Evolutionary conservation across 2,113 vertebrate species (phyloP), one percentile per base, ranked within the genome.

Genomic region (Marmota flaviventris): DNA sequence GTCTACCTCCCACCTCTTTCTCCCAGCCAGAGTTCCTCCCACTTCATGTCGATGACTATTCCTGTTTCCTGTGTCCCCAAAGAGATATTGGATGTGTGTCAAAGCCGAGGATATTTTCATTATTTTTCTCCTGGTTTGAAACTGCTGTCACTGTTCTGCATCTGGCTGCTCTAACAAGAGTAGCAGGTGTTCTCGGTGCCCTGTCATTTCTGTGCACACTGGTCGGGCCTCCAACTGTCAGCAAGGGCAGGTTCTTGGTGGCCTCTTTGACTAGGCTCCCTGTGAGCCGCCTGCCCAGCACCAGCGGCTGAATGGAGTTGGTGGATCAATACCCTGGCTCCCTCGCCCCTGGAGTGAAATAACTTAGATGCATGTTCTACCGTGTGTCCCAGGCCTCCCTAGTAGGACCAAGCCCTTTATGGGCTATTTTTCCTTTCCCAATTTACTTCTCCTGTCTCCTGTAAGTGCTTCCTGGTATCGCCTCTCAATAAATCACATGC

Each of bases 31-130:
- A 67, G 65, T 42, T 18, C 93, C 87, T 95, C 88, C 91, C 85
- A 25, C 91, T 69, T 65, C 72, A 25, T 20, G 3, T 0, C 8
- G 2, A 5, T 48, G n/a, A 32, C 69, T 70, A 42, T 48, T 39
- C 67, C 91, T 65, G 58, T 45, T 79, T 89, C 85, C 96, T 39
- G 67, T 67, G 95, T 91, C 93, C 94, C 93, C 4, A 48, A 72
- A 90, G 72, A 63, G 37, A 87, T 1, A 5, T 0, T 67, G 69
- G 27, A 4, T 75, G 70, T 92, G 89, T 89, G 91, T 92, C 97
- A 94, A n/a, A 92, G 91, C 73, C 18, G 29, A 82, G 73, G 4
- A 8, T 16, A 34, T 1, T 32, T 51, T 8, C 53, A 1, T 29
- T 0, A 10, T 56, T 69, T 39, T 34, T 4, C 53, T 51, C 39